phyloP scores from a whole-genome alignment of 2,888 invertebrate species.

The Octodonta nipae region DNA sequence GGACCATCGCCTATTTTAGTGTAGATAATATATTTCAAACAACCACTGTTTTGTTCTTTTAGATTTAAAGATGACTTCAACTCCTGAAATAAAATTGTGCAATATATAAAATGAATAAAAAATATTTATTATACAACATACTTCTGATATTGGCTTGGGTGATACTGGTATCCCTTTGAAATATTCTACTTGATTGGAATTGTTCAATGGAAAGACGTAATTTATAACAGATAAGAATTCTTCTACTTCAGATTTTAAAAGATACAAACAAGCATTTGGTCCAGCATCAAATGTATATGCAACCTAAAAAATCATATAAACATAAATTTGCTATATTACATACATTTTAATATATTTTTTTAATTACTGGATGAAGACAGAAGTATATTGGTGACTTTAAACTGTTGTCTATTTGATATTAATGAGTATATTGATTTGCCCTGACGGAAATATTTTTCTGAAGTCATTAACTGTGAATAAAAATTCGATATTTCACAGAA shows the following conservation, averaged over 20 bases:
- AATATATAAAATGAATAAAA: not conserved
- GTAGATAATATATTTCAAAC: slow-evolving; percentile 69
- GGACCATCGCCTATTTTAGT: slow-evolving; percentile 77
- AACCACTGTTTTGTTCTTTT: slow-evolving; percentile 32
- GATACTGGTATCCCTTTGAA: slow-evolving; percentile 41
- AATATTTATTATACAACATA: slow-evolving; percentile 5
- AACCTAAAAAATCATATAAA: slow-evolving; percentile 47
- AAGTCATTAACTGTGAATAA: too few relatives aligned
- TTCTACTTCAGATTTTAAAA: slow-evolving; percentile 61
- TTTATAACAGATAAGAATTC: slow-evolving; percentile 54
- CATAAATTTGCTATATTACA: not conserved
- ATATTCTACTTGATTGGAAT: slow-evolving; percentile 37
- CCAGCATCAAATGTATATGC: slow-evolving; percentile 99
- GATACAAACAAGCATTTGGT: slow-evolving; percentile 85
- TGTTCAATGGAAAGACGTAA: slow-evolving; percentile 57
- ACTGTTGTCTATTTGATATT: too few relatives aligned
- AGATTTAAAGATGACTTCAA: slow-evolving; percentile 14
- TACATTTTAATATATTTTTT: not conserved
- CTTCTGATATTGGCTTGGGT: slow-evolving; percentile 8
- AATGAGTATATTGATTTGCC: too few relatives aligned
- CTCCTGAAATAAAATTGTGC: slow-evolving; percentile 14
- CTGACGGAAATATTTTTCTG: too few relatives aligned
- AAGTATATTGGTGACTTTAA: not conserved
- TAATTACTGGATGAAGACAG: not conserved
- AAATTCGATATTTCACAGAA: too few relatives aligned